phyloP scores from a whole-genome alignment of 2,113 vertebrate genomes.

The Butorides virescens region DNA sequence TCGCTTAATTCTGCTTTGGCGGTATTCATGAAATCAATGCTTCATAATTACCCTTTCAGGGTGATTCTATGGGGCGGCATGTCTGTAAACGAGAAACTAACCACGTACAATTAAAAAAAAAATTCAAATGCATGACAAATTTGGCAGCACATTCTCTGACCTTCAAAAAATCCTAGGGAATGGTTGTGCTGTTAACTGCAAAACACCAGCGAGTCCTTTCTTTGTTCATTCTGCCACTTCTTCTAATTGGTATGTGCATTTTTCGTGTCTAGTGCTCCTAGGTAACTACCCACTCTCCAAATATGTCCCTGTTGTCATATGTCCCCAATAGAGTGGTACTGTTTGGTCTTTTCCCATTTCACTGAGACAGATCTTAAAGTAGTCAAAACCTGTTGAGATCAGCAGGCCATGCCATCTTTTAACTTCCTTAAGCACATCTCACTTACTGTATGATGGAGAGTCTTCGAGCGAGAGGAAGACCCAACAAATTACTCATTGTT shows the following conservation, averaged over 20 bases:
- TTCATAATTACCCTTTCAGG: not conserved
- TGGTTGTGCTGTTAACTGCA: not conserved
- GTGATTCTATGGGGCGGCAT: not conserved
- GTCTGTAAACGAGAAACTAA: not conserved
- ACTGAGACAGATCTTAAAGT: not conserved
- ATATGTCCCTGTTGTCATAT: not conserved
- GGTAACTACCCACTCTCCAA: not conserved
- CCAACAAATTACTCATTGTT: not conserved
- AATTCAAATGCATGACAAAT: not conserved
- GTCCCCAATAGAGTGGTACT: not conserved
- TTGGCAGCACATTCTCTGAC: not conserved
- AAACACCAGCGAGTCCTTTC: not conserved
- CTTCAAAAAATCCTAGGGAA: not conserved
- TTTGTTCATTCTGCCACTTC: not conserved
- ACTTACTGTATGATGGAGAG: not conserved
- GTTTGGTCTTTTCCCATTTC: not conserved
- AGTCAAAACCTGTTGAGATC: not conserved
- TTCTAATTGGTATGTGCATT: not conserved
- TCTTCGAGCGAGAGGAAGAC: not conserved
- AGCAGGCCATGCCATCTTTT: not conserved
- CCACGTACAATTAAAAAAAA: not conserved
- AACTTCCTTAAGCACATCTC: not conserved
- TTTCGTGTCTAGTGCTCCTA: not conserved
- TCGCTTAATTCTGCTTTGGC: not conserved
- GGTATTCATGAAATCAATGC: not conserved